Conservation (phyloP, 2,113 vertebrate species). For the Marmota monax region DNA sequence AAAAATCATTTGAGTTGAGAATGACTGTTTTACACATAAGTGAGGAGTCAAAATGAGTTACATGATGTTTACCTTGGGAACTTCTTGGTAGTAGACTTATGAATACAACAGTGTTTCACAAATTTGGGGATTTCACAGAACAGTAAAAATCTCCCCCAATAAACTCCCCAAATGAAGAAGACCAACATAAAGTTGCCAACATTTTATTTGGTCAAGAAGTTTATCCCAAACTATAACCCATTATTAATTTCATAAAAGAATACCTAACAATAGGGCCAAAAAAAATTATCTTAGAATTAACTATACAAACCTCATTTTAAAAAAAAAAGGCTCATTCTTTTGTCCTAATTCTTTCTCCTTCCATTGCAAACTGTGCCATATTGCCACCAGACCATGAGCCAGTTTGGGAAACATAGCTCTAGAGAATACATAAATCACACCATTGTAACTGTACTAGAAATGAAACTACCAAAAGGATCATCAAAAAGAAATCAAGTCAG, state of each 20-base stretch:
- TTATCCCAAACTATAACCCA: background rate
- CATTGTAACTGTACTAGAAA: background rate
- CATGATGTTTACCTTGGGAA: background rate
- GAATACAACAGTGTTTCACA: background rate
- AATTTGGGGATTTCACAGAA: background rate
- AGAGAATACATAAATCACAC: background rate
- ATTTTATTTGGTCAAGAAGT: constrained; percentile 29
- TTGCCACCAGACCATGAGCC: background rate
- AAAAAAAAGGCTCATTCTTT: background rate
- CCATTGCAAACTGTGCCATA: background rate
- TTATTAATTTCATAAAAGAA: constrained; percentile 35
- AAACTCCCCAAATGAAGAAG: background rate
- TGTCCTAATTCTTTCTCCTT: constrained; percentile 34
- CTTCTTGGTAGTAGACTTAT: background rate
- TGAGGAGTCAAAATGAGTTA: background rate
- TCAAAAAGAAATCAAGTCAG: background rate
- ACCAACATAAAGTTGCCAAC: background rate
- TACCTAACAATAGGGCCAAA: background rate
- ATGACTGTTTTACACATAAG: background rate
- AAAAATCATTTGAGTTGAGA: background rate
- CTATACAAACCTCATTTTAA: background rate
- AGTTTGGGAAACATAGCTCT: background rate
- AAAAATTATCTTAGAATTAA: background rate
- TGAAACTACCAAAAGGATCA: background rate
- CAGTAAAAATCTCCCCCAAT: background rate